Conservation (phyloP, 2,113 vertebrate genomes). For the Protomyctophum bolini region DNA sequence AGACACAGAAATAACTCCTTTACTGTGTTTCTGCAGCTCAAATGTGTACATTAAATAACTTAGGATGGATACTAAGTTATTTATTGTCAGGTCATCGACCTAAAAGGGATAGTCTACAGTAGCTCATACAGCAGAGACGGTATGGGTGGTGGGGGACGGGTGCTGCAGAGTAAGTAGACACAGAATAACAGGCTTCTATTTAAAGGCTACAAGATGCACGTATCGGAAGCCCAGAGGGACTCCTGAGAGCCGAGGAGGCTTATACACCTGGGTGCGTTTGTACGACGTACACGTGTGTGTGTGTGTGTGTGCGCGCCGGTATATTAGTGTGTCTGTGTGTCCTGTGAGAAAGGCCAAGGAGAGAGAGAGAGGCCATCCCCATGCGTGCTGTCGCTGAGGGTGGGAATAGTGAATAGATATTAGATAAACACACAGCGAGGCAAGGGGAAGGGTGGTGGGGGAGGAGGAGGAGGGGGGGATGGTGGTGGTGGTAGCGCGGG, state of each 20-base stretch:
- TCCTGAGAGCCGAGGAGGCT: constrained; percentile 37
- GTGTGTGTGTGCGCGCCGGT: constrained; percentile 1
- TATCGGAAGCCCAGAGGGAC: constrained; percentile 20
- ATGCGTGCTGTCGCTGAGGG: constrained; percentile 28
- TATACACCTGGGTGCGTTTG: background rate
- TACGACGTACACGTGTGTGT: constrained; percentile 3
- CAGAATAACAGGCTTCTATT: constrained; percentile 40
- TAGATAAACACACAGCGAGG: constrained; percentile 51
- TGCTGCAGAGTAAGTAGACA: constrained; percentile 24
- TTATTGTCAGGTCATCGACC: constrained; percentile 48
- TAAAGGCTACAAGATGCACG: constrained; percentile 46
- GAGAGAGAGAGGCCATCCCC: constrained; percentile 43
- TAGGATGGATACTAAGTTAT: constrained; percentile 26
- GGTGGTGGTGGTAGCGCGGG: background rate
- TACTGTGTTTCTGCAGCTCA: constrained; percentile 30
- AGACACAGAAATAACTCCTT: background rate
- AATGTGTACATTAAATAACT: constrained; percentile 4
- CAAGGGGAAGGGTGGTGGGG: background rate
- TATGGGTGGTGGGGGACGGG: background rate
- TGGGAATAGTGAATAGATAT: constrained; percentile 50
- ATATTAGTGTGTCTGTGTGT: background rate
- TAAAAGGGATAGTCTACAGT: constrained; percentile 27
- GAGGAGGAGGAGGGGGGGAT: too few relatives aligned
- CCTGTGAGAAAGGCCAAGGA: constrained; percentile 39
- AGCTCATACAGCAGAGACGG: constrained; percentile 20